A percentile compares a stretch with the other conserved stretches of the same genome.
These are phyloP conservation scores for Sclerurus mexicanus DNA, from an alignment of 2,113 vertebrate genomes.

Conservation along the genomic window DNA sequence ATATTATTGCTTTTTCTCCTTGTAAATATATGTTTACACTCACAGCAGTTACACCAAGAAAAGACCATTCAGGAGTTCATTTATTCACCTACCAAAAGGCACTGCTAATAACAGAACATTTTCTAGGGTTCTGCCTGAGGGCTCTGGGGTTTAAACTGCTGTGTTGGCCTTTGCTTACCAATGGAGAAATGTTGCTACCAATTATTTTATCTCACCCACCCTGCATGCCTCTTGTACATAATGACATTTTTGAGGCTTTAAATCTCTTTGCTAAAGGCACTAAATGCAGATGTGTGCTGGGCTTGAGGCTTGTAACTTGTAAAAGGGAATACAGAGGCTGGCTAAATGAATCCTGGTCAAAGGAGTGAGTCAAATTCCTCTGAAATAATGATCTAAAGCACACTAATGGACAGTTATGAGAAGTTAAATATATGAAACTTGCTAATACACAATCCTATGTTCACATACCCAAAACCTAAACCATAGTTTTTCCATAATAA, in stretches of 20 bases:
- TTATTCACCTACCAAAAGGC: background rate
- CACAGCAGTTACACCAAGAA: background rate
- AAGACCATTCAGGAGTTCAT: background rate
- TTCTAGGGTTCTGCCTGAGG: background rate
- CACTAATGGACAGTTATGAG: background rate
- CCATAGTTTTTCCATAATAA: background rate
- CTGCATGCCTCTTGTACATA: slow-evolving; percentile 21
- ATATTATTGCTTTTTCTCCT: background rate
- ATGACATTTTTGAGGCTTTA: slow-evolving; percentile 27
- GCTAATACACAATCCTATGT: background rate
- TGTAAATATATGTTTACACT: background rate
- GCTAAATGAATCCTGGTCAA: background rate
- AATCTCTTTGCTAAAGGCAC: slow-evolving; percentile 35
- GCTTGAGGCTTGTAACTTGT: background rate
- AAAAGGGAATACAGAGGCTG: background rate
- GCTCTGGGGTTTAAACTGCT: slow-evolving; percentile 8
- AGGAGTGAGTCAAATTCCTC: background rate
- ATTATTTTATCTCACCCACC: slow-evolving; percentile 35
- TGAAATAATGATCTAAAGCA: background rate
- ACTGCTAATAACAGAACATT: background rate
- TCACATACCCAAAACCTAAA: background rate
- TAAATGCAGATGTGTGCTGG: slow-evolving; percentile 6
- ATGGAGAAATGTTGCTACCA: slow-evolving; percentile 29
- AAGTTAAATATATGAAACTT: background rate
- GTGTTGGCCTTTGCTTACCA: background rate